Evolutionary conservation across 2,888 invertebrate species (phyloP).

Genomic region (Amphipyra tragopoginis): DNA sequence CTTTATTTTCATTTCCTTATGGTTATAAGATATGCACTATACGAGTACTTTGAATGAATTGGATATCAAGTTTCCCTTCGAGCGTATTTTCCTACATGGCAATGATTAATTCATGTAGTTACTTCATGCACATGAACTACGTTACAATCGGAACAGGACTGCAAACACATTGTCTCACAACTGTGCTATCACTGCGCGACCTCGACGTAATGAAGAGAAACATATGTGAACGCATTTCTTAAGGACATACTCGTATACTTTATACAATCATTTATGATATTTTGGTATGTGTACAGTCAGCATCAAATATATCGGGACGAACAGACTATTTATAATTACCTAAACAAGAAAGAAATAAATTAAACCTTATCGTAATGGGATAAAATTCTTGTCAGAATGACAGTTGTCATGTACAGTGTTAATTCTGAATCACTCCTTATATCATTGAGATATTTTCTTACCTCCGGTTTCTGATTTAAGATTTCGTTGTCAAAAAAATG

Average conservation of each 20-base stretch:
- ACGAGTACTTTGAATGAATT: background rate
- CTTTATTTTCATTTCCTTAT: background rate
- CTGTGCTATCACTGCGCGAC: slow-evolving; percentile 39
- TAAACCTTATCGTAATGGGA: no score
- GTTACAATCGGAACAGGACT: slow-evolving; percentile 15
- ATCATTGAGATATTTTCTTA: no score
- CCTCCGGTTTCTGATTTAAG: no score
- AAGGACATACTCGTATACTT: slow-evolving; percentile 3
- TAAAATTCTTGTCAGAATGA: no score
- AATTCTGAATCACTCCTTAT: no score
- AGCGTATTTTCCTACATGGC: slow-evolving; percentile 14
- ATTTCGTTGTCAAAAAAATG: no score
- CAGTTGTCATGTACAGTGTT: no score
- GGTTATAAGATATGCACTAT: background rate
- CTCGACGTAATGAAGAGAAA: slow-evolving; percentile 23
- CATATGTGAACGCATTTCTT: slow-evolving; percentile 25
- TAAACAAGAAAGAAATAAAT: no score
- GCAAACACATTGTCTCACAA: slow-evolving; percentile 31
- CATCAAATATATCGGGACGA: no score
- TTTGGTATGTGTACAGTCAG: no score
- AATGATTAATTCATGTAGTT: slow-evolving; percentile 21
- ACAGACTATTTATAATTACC: no score
- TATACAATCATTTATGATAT: background rate
- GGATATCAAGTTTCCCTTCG: slow-evolving; percentile 6
- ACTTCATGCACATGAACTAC: slow-evolving; percentile 9